These are phyloP conservation scores for Microdon myrmicae DNA, from an alignment of 2,888 invertebrate genomes.

Conservation along the genomic window DNA sequence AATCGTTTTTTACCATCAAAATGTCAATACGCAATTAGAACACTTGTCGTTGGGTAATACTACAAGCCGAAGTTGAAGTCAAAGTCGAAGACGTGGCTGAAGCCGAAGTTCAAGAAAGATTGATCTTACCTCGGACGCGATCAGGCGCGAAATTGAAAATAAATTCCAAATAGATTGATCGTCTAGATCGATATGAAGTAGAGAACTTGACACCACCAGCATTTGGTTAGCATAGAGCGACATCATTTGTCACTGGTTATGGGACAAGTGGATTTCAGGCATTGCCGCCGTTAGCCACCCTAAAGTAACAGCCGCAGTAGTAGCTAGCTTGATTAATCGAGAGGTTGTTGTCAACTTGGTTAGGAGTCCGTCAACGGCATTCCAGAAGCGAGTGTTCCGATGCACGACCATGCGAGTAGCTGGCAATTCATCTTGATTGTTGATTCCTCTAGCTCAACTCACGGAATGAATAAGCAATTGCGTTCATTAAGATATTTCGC, in stretches of 20 bases:
- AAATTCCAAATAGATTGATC: conserved; percentile 37
- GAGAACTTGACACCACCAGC: conserved; percentile 25
- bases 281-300: conserved; percentile 1
- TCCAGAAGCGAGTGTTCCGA: no score
- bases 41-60: conserved; percentile 38
- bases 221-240: conserved; percentile 6
- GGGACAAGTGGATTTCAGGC: conserved; percentile 22
- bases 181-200: conserved; percentile 30
- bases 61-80: no score
- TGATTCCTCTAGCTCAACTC: conserved; percentile 43
- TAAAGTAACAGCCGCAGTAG: not conserved
- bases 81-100: no score
- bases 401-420: not conserved
- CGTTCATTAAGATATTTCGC: conserved; percentile 48
- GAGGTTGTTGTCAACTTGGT: conserved; percentile 18
- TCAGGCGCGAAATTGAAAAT: conserved; percentile 37
- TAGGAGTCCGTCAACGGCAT: conserved; percentile 9
- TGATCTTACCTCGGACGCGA: conserved; percentile 24
- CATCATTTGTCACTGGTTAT: conserved; percentile 21
- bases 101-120: no score
- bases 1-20: conserved; percentile 52
- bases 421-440: conserved; percentile 46
- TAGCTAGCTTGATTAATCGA: conserved; percentile 38
- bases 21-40: conserved; percentile 51
- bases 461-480: conserved; percentile 49